Evolutionary conservation across 2,113 vertebrate genomes (phyloP).

Genomic region (Tragelaphus scriptus): DNA sequence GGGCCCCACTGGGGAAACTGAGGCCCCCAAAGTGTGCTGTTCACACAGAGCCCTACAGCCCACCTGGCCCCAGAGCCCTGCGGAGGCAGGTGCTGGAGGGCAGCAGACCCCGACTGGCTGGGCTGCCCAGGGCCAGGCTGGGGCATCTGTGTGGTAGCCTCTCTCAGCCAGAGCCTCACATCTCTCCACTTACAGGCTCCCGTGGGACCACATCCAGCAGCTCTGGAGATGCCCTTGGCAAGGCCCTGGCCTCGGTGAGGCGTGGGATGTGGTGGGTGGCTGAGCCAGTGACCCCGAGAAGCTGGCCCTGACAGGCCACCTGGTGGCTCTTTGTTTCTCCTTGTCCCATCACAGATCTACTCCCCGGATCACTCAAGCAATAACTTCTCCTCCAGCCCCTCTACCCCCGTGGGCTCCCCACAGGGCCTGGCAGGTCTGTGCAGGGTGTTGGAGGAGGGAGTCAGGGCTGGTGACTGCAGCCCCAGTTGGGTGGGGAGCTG

Average conservation of each 20-base stretch:
- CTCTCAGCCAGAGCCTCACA: not conserved
- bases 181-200: conserved; percentile 80
- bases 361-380: conserved; percentile 98
- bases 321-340: not conserved
- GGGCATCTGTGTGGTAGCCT: not conserved
- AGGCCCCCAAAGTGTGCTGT: not conserved
- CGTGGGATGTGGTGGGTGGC: fast-evolving
- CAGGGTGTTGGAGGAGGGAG: fast-evolving
- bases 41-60: fast-evolving
- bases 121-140: not conserved
- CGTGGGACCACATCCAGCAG: conserved; percentile 92
- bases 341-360: conserved; percentile 88
- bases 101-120: not conserved
- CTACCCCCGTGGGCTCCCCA: conserved; percentile 95
- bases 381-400: conserved; percentile 96
- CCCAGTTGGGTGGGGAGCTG: not conserved
- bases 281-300: fast-evolving
- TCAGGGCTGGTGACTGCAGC: too few relatives aligned
- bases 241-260: conserved; percentile 96
- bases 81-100: fast-evolving
- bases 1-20: not conserved
- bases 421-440: conserved; percentile 93
- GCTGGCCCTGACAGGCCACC: not conserved
- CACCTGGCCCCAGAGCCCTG: not conserved
- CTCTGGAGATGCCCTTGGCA: conserved; percentile 97